Conservation (phyloP, 2,113 vertebrate species). For the Centropus bengalensis region DNA sequence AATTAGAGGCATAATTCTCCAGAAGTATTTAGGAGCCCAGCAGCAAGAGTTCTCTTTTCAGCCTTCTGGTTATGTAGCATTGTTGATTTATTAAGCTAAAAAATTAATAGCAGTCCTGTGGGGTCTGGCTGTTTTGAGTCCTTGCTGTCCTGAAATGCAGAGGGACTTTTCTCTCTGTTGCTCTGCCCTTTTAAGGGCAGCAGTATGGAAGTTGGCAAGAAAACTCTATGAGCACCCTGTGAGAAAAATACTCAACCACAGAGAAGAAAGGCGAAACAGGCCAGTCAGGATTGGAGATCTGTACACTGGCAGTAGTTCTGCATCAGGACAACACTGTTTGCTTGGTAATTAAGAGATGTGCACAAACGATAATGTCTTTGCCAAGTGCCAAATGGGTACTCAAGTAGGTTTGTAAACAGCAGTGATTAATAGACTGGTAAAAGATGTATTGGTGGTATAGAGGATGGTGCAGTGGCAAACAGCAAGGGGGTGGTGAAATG, state of each 20-base stretch:
- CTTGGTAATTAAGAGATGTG: not conserved
- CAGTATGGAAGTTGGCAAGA: conserved; percentile 58
- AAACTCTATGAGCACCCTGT: conserved; percentile 31
- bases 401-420: not conserved
- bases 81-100: conserved; percentile 41
- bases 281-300: not conserved
- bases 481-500: not conserved
- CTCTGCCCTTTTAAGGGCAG: conserved; percentile 64
- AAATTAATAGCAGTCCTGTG: conserved; percentile 21
- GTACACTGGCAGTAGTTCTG: not conserved
- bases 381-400: not conserved
- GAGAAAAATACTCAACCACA: conserved; percentile 38
- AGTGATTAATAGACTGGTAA: not conserved
- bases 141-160: conserved; percentile 36
- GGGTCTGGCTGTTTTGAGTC: conserved; percentile 39
- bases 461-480: not conserved
- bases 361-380: not conserved
- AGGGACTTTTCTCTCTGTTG: conserved; percentile 43
- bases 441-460: not conserved
- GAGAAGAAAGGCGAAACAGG: conserved; percentile 26
- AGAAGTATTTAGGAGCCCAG: not conserved
- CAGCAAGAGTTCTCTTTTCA: not conserved
- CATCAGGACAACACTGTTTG: not conserved
- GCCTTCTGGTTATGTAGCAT: not conserved
- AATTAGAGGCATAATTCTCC: not conserved